Evolutionary conservation across 64 coral and sea anemone genomes (phyloP).

Genomic region (Stichodactyla helianthus): DNA sequence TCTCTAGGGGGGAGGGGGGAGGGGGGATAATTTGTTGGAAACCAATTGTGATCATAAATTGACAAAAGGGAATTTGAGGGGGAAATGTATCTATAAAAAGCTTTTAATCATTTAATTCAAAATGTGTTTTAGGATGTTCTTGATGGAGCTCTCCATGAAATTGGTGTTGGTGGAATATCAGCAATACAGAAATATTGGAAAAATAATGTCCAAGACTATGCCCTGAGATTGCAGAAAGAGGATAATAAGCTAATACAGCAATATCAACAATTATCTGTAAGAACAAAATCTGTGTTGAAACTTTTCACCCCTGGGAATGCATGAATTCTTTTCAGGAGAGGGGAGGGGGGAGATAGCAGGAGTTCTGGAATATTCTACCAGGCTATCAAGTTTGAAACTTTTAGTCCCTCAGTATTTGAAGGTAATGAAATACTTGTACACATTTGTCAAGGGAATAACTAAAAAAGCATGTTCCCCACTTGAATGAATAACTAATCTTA

Average conservation of each 20-base stretch:
- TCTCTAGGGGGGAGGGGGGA: too few species aligned
- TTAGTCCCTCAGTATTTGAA: too few species aligned
- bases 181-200: slow-evolving; percentile 88
- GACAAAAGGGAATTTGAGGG: neutral
- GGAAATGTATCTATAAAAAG: neutral
- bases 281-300: neutral
- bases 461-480: too few species aligned
- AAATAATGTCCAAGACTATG: slow-evolving; percentile 71
- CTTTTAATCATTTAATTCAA: neutral
- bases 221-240: slow-evolving; percentile 62
- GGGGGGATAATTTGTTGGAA: too few species aligned
- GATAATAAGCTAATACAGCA: slow-evolving; percentile 68
- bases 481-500: too few species aligned
- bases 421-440: too few species aligned
- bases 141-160: slow-evolving; percentile 86
- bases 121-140: slow-evolving; percentile 59
- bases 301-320: neutral
- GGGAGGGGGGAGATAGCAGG: neutral
- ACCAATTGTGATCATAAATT: too few species aligned
- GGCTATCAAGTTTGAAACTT: too few species aligned
- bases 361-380: too few species aligned
- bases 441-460: too few species aligned
- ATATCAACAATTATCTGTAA: slow-evolving; percentile 60
- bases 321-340: too few species aligned
- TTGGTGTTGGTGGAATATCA: slow-evolving; percentile 66